Evolutionary conservation across 2,888 invertebrate species (phyloP), one percentile per base, ranked within the genome.

Genomic region (Petrolisthes cinctipes): DNA sequence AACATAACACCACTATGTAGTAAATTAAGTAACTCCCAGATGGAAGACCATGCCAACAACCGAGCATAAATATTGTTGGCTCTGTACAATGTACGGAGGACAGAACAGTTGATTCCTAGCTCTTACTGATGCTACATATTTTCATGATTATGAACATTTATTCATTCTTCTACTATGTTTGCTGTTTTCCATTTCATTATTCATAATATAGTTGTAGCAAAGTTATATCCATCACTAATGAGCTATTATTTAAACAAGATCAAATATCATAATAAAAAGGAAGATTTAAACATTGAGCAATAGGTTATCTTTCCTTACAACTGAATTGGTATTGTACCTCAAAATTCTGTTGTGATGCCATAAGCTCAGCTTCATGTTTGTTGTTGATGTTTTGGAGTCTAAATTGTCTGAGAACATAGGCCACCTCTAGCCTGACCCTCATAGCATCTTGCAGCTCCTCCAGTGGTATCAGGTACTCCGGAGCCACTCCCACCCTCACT

Each of bases 261-360:
- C 17, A 68, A 68, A 68, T 17, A 68, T n/a, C 68, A n/a, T 68
- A 14, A 68, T 68, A 14, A 68, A n/a, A 68, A 75, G 11, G n/a
- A n/a, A 51, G 53, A 66, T n/a, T 11, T n/a, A 11, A 14, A 11
- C 37, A 11, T 76, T n/a, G 4, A 20, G 3, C 37, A 5, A 76
- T 14, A 6, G 76, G 37, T 20, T 37, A 76, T 20, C 76, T n/a
- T 76, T 76, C n/a, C 17, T 51, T 53, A 9, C 17, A 80, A 80
- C 6, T 53, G 37, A n/a, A 23, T 54, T 73, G 17, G 75, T 54
- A 56, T n/a, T 78, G 92, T 93, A 96, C 96, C 94, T 97, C 96
- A 92, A 96, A 97, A 93, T 98, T 96, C 92, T 98, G 98, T 89
- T 94, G 93, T 0, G 98, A 96, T 0, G 97, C 98, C 92, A 97